Evolutionary conservation across 1,140 invertebrate genomes (phyloP).

Genomic region (Drosophila micromelanica): DNA sequence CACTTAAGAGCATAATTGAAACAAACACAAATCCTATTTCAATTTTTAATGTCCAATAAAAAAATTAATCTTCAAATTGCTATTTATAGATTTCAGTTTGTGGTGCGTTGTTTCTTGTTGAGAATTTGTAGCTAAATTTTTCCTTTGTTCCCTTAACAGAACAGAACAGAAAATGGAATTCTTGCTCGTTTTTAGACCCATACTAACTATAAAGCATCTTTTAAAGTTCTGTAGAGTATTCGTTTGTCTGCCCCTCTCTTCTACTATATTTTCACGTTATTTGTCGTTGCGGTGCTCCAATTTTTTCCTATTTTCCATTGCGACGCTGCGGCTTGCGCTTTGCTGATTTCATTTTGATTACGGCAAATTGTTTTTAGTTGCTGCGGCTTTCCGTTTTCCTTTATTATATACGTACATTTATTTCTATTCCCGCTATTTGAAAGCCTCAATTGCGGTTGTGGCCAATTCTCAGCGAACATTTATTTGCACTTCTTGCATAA

Average conservation of each 20-base stretch:
- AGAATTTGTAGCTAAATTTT: too few species aligned
- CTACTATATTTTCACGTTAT: slow-evolving; percentile 1
- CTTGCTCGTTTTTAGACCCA: too few species aligned
- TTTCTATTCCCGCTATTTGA: slow-evolving; percentile 40
- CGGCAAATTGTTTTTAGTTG: slow-evolving; percentile 78
- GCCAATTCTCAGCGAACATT: slow-evolving; percentile 48
- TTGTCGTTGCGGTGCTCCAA: slow-evolving; percentile 35
- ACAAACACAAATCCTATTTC: too few species aligned
- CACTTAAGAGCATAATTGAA: too few species aligned
- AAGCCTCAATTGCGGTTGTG: slow-evolving; percentile 55
- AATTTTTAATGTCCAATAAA: too few species aligned
- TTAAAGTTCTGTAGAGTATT: slow-evolving; percentile 11
- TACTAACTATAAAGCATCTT: too few species aligned
- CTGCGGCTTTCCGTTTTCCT: slow-evolving; percentile 28
- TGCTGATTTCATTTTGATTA: slow-evolving; percentile 79
- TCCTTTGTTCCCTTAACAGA: too few species aligned
- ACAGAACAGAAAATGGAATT: too few species aligned
- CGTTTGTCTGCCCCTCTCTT: neutral
- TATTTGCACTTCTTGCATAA: slow-evolving; percentile 61
- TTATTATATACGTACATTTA: neutral
- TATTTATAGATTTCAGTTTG: too few species aligned
- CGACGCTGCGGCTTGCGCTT: slow-evolving; percentile 65
- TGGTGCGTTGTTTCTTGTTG: too few species aligned
- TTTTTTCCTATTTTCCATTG: slow-evolving; percentile 57
- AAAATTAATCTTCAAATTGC: too few species aligned